A percentile compares a stretch with the other conserved stretches of the same genome.
phyloP scores from a whole-genome alignment of 2,888 invertebrate genomes.

The Sarcophaga caerulescens region DNA sequence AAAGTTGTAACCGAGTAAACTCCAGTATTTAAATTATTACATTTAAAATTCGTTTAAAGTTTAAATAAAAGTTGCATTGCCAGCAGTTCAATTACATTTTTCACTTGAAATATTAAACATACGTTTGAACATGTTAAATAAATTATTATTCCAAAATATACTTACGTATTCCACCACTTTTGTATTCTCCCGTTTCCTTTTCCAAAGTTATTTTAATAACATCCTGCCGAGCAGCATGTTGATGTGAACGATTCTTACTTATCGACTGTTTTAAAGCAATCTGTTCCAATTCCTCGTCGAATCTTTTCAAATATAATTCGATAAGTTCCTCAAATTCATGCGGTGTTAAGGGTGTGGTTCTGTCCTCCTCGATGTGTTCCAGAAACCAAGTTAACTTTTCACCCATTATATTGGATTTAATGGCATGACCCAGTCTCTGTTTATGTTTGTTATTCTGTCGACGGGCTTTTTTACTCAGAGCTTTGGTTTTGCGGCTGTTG shows the following conservation, averaged over 20 bases:
- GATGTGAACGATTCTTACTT: slow-evolving; percentile 85
- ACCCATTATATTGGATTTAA: slow-evolving; percentile 88
- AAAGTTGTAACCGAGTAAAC: no score
- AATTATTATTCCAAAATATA: not conserved
- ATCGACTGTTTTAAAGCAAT: slow-evolving; percentile 90
- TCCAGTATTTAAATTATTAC: no score
- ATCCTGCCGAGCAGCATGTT: slow-evolving; percentile 91
- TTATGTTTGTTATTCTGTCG: slow-evolving; percentile 81
- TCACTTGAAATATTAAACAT: no score
- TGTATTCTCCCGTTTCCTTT: slow-evolving; percentile 88
- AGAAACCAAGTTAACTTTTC: slow-evolving; percentile 91
- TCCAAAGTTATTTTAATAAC: slow-evolving; percentile 89
- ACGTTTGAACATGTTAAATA: no score
- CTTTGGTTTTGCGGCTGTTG: slow-evolving; percentile 91
- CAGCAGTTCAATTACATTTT: no score
- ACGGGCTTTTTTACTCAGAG: slow-evolving; percentile 87
- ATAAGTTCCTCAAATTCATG: slow-evolving; percentile 83
- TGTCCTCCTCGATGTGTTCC: slow-evolving; percentile 83
- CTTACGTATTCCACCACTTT: slow-evolving; percentile 88
- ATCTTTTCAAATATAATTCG: slow-evolving; percentile 83
- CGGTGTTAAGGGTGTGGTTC: slow-evolving; percentile 82
- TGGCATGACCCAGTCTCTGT: slow-evolving; percentile 83
- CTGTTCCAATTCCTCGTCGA: slow-evolving; percentile 90
- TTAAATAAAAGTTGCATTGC: no score
- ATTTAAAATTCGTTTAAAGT: no score